Base-by-base conservation (phyloP, 1,140 invertebrate species). In the Drosophila orosa region DNA sequence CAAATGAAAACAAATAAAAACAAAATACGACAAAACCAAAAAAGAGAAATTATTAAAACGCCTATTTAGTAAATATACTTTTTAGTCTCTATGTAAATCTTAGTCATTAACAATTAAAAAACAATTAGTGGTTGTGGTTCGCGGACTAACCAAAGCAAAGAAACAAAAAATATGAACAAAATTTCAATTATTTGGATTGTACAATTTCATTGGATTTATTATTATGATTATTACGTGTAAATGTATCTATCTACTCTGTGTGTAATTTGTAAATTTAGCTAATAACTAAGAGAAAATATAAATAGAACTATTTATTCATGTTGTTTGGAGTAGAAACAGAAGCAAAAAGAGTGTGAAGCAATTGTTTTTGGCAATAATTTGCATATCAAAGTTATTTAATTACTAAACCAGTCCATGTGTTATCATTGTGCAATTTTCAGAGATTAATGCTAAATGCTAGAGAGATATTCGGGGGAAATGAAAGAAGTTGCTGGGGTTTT, bases 321-420 rank as follows among this genome's bases (percentile, higher is more conserved):
- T 77, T 77, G 74, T 77, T 77, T 61, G 55, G 62, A 55, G 22
- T 68, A 66, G 74, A 24, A 24, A 13, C 29, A 66, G 74, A 24
- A 24, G 19, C 29, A 0, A n/a, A 12, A 31, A 69, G 29, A 67
- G 72, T 73, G 47, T 47, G 60, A 62, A 55, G 65, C 37, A 45
- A 71, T 78, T 25, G 44, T 68, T 78, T 78, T 75, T 80, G 74
- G 80, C 71, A 86, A 85, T 86, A 78, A 75, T 86, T 85, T 65
- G 66, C 83, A 86, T 86, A 89, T 86, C 83, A 86, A 58, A 62
- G 63, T 65, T 80, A 57, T 54, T 35, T 58, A 75, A 60, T 60
- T 61, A 72, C 29, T 47, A 40, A 48, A 56, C 31, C 31, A 45
- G 45, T 60, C 66, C 45, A 58, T 73, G 68, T 74, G 72, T 74